Percentiles rank a stretch among this genome's conserved stretches.
phyloP scores from a whole-genome alignment of 2,113 vertebrate genomes.

The Psilopogon haemacephalus region DNA sequence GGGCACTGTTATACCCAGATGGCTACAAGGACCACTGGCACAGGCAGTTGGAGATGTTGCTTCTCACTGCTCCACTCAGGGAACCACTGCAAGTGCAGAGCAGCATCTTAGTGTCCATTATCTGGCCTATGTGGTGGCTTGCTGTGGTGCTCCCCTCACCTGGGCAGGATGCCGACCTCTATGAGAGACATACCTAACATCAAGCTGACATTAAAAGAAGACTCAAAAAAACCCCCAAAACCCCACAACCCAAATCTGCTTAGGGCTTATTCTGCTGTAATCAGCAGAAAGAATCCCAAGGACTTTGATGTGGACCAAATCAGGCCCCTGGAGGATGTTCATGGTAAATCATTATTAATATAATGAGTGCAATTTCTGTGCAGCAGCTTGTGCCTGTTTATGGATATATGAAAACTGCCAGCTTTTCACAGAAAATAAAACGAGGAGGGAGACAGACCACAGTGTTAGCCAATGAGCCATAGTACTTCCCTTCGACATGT shows the following conservation, averaged over 20 bases:
- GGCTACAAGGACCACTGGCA: not conserved
- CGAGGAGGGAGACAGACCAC: slow-evolving; percentile 28
- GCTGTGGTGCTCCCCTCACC: accelerated
- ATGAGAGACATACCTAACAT: not conserved
- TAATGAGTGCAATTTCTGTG: slow-evolving; percentile 61
- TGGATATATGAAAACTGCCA: slow-evolving; percentile 43
- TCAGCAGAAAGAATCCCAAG: slow-evolving; percentile 66
- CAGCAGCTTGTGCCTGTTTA: slow-evolving; percentile 57
- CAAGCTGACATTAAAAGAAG: not conserved
- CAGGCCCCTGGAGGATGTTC: slow-evolving; percentile 57
- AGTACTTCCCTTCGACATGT: not conserved
- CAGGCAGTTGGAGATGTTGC: not conserved
- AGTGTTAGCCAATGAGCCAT: slow-evolving; percentile 43
- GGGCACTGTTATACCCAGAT: not conserved
- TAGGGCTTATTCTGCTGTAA: slow-evolving; percentile 56
- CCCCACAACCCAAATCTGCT: too few species aligned
- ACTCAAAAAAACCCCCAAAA: too few species aligned
- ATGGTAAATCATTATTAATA: slow-evolving; percentile 71
- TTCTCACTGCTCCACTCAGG: not conserved
- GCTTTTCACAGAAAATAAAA: slow-evolving; percentile 52
- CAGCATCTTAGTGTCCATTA: not conserved
- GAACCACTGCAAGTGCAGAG: not conserved
- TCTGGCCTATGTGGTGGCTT: accelerated
- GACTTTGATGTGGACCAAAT: slow-evolving; percentile 71
- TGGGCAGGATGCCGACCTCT: not conserved